Conservation (phyloP, 1,140 invertebrate species). For the Bursaphelenchus mucronatus region DNA sequence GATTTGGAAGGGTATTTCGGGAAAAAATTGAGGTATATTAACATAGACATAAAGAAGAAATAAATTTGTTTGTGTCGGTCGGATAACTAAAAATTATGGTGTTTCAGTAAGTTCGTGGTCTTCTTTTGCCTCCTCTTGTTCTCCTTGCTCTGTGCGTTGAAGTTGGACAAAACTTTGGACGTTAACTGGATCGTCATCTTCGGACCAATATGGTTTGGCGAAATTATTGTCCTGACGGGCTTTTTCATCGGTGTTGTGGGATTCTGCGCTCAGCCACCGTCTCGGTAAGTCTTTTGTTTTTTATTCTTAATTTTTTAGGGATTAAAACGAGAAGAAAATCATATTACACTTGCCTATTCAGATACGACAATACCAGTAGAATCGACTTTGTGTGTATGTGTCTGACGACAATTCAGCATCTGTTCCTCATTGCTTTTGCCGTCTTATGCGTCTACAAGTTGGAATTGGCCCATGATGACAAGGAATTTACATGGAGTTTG, state of each 20-base stretch:
- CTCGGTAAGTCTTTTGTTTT: slow-evolving; percentile 20
- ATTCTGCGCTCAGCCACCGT: slow-evolving; percentile 30
- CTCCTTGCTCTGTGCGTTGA: slow-evolving; percentile 30
- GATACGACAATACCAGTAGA: slow-evolving; percentile 20
- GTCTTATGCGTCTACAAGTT: slow-evolving; percentile 39
- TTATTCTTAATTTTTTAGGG: slow-evolving; percentile 6
- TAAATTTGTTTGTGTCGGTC: too few relatives aligned
- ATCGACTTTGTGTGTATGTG: slow-evolving; percentile 31
- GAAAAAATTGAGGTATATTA: too few relatives aligned
- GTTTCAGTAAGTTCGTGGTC: slow-evolving; percentile 38
- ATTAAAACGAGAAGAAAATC: slow-evolving; percentile 1
- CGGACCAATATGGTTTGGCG: slow-evolving; percentile 37
- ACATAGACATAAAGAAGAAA: too few relatives aligned
- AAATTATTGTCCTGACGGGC: slow-evolving; percentile 34
- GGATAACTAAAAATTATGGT: not conserved
- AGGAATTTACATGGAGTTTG: slow-evolving; percentile 32
- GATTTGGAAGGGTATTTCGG: too few relatives aligned
- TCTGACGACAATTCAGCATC: slow-evolving; percentile 15
- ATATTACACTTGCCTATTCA: slow-evolving; percentile 30
- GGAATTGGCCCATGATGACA: slow-evolving; percentile 15
- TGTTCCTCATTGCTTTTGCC: slow-evolving; percentile 18
- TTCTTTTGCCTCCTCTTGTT: slow-evolving; percentile 37
- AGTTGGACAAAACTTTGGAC: slow-evolving; percentile 24
- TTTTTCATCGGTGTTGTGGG: slow-evolving; percentile 35
- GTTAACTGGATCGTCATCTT: slow-evolving; percentile 35